These are phyloP conservation scores for Drosophila colorata DNA, from an alignment of 2,888 invertebrate species.

Conservation along the genomic window DNA sequence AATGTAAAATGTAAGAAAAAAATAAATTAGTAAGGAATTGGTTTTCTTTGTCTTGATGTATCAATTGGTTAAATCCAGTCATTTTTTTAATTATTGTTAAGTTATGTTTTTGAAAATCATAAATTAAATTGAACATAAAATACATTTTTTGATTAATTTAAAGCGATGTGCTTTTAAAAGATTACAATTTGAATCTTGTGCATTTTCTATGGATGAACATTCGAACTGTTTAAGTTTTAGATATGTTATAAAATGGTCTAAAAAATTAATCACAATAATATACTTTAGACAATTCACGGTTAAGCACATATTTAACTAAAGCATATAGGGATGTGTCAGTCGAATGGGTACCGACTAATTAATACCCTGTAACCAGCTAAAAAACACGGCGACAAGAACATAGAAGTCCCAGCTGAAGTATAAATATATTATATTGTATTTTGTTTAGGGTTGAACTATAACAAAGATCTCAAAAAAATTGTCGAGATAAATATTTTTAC, in stretches of 20 bases:
- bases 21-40: constrained; percentile 73
- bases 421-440: too few relatives aligned
- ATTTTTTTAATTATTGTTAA: constrained; percentile 7
- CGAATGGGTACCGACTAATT: background rate
- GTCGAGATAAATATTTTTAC: too few relatives aligned
- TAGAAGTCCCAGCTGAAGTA: too few relatives aligned
- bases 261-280: background rate
- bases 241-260: background rate
- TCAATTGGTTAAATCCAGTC: background rate
- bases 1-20: constrained; percentile 78
- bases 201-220: background rate
- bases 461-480: too few relatives aligned
- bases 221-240: background rate
- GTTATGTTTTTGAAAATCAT: constrained; percentile 18
- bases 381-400: background rate
- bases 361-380: constrained; percentile 10
- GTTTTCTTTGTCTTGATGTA: constrained; percentile 9
- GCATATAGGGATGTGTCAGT: background rate
- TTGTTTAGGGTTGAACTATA: too few relatives aligned
- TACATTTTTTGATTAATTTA: constrained; percentile 14
- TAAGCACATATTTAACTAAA: constrained; percentile 1
- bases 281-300: constrained; percentile 1
- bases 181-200: background rate
- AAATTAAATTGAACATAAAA: constrained; percentile 19
- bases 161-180: constrained; percentile 24